Evolutionary conservation across 2,113 vertebrate species (phyloP), one percentile per base, ranked within the genome.

Genomic region (Sorex fumeus): DNA sequence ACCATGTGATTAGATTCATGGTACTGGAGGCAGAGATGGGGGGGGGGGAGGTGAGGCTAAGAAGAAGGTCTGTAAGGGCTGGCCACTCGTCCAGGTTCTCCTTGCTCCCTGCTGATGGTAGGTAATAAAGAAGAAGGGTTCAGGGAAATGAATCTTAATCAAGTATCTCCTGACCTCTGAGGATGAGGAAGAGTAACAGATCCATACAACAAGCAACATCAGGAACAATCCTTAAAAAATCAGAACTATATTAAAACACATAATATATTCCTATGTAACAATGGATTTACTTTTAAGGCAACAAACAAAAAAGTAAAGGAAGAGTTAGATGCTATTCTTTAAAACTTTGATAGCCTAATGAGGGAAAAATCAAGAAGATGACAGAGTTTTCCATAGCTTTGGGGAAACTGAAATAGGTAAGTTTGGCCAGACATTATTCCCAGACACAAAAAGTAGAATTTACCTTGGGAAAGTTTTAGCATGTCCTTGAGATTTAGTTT

Each of bases 401-500:
- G 1, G 34, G 53, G 32, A 95, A 92, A 91, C 40, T 85, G 45
- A 93, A 81, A 84, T 81, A 90, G 6, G 13, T 50, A 91, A 85
- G 21, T 60, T 66, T 75, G 66, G 67, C 47, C n/a, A 81, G 47
- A 81, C 57, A 77, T 21, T 71, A 94, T 94, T 84, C 47, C 16
- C 50, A 92, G 45, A 85, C 2, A 57, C 70, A n/a, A 28, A 72
- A 9, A 21, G 57, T 82, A 70, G 15, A 93, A n/a, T 82, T 84
- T 43, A 84, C 19, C 62, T 90, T 50, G 30, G 74, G 78, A 84
- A 94, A 84, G 25, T 84, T 81, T 89, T 60, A 81, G 69, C 74
- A 70, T 88, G 50, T 80, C 36, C 81, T 74, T 90, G 71, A 92
- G 78, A 83, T 74, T 87, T 74, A 71, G 34, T 81, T 88, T 85